These are phyloP conservation scores for Cheilosia soror DNA, from an alignment of 2,888 invertebrate species.

Conservation along the genomic window DNA sequence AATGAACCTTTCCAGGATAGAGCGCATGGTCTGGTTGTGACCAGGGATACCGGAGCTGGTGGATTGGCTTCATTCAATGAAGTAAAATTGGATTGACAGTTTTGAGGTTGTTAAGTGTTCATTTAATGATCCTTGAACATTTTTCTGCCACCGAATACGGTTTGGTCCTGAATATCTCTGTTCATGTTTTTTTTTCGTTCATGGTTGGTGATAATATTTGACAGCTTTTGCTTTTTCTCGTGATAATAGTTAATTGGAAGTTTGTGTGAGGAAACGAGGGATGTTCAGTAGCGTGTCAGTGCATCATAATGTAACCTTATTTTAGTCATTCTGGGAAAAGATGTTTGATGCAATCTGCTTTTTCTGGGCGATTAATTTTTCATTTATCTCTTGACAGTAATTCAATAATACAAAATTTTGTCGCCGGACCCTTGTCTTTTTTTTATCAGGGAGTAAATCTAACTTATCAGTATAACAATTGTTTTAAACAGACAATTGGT, in stretches of 20 bases:
- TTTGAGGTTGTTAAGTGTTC: slow-evolving; percentile 66
- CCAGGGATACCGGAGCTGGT: slow-evolving; percentile 18
- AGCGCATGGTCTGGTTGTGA: not conserved
- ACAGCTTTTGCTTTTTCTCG: slow-evolving; percentile 37
- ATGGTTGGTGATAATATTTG: slow-evolving; percentile 40
- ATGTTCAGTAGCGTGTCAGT: not conserved
- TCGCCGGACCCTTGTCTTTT: not conserved
- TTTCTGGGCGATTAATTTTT: slow-evolving; percentile 38
- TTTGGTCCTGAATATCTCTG: not conserved
- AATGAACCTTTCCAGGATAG: slow-evolving; percentile 32
- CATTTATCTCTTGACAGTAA: slow-evolving; percentile 41
- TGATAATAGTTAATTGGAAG: slow-evolving; percentile 61
- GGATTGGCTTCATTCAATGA: slow-evolving; percentile 68
- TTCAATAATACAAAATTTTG: slow-evolving; percentile 11
- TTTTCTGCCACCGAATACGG: slow-evolving; percentile 46
- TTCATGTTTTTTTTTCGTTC: slow-evolving; percentile 3
- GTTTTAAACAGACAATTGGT: no score
- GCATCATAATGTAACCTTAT: slow-evolving; percentile 38
- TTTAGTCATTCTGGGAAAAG: slow-evolving; percentile 20
- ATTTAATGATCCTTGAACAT: slow-evolving; percentile 69
- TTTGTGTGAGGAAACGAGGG: slow-evolving; percentile 33
- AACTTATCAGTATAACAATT: no score
- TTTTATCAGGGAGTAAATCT: not conserved
- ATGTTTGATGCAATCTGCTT: slow-evolving; percentile 28
- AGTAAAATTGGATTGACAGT: slow-evolving; percentile 71